Conservation (phyloP, 1,140 invertebrate genomes). For the Gonatopus flavifemur region DNA sequence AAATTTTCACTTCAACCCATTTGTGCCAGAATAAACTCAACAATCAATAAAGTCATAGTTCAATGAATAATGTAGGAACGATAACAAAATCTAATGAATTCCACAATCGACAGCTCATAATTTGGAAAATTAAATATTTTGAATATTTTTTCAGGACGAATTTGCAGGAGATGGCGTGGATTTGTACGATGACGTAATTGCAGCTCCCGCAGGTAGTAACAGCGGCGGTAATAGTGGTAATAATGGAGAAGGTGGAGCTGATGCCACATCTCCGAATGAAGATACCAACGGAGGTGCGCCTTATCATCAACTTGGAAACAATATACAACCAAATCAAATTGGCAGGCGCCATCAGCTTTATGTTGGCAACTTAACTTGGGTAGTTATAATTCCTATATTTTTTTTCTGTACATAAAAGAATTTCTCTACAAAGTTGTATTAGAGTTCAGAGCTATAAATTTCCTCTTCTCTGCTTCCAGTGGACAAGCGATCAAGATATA, state of each 20-base stretch:
- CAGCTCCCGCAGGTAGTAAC: constrained; percentile 66
- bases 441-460: no score
- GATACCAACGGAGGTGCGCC: constrained; percentile 71
- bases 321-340: constrained; percentile 70
- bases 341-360: constrained; percentile 86
- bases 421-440: no score
- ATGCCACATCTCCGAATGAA: constrained; percentile 59
- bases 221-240: constrained; percentile 46
- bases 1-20: no score
- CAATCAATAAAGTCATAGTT: no score
- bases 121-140: no score
- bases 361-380: constrained; percentile 93
- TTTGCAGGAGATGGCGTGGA: constrained; percentile 85
- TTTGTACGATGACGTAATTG: constrained; percentile 95
- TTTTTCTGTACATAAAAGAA: background rate
- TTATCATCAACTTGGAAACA: constrained; percentile 68
- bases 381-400: constrained; percentile 36
- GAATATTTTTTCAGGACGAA: constrained; percentile 68
- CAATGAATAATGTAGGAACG: no score
- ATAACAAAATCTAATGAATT: no score
- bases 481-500: constrained; percentile 97
- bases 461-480: constrained; percentile 66
- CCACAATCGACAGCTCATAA: background rate
- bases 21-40: no score
- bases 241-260: constrained; percentile 40